Percentiles rank a stretch among this genome's conserved stretches.
These are phyloP conservation scores for Drosophila meridiana DNA, from an alignment of 2,888 invertebrate species.

Conservation along the genomic window DNA sequence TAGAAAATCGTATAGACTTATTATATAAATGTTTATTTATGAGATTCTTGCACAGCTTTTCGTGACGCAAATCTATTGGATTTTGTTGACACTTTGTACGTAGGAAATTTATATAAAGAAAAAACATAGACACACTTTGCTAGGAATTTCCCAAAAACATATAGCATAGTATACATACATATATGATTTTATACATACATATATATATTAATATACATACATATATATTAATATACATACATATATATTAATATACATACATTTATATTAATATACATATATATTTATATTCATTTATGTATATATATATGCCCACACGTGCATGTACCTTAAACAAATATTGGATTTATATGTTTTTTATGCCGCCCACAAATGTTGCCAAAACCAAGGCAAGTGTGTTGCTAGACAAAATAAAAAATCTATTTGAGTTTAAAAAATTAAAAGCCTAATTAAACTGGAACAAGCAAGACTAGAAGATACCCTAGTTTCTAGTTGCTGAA, in stretches of 20 bases:
- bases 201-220: not conserved
- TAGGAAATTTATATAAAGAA: constrained; percentile 38
- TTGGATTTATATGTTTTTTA: constrained; percentile 16
- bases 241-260: not conserved
- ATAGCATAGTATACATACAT: not conserved
- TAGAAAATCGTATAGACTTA: constrained; percentile 14
- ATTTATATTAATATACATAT: constrained; percentile 2
- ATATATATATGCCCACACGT: constrained; percentile 2
- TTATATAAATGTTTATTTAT: constrained; percentile 17
- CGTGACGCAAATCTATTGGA: constrained; percentile 53
- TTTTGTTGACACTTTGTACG: constrained; percentile 43
- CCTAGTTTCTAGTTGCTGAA: not conserved
- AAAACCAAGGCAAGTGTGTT: constrained; percentile 13
- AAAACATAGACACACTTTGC: constrained; percentile 9
- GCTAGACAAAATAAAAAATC: not conserved
- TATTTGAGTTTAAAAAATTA: not conserved
- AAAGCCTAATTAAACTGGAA: not conserved
- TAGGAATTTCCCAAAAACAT: constrained; percentile 25
- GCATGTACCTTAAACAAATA: constrained; percentile 10
- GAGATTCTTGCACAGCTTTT: constrained; percentile 19
- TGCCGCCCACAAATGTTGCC: constrained; percentile 21
- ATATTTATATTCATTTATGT: not conserved
- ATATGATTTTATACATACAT: not conserved
- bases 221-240: not conserved
- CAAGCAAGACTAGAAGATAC: not conserved